phyloP scores from a whole-genome alignment of 2,888 invertebrate genomes.

The Drosophila nigricruria region DNA sequence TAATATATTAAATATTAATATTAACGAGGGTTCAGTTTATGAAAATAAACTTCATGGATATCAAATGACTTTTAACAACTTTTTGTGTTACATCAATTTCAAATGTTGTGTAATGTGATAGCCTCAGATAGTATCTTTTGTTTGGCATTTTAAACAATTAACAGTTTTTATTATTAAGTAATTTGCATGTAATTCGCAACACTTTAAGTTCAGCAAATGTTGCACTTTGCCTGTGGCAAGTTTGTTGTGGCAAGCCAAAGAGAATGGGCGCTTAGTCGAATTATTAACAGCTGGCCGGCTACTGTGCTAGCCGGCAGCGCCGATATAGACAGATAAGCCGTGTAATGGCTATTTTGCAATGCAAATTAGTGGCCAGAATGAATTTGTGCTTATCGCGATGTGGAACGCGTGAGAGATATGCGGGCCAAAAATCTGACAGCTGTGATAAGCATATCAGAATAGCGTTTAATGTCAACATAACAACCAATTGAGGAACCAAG shows the following conservation, averaged over 20 bases:
- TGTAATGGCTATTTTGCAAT: constrained; percentile 67
- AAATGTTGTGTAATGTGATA: background rate
- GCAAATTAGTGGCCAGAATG: constrained; percentile 57
- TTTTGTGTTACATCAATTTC: background rate
- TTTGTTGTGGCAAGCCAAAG: constrained; percentile 36
- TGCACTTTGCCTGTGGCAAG: constrained; percentile 48
- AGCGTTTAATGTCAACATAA: constrained; percentile 47
- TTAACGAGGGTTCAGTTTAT: background rate
- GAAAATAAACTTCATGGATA: background rate
- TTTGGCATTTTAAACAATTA: constrained; percentile 49
- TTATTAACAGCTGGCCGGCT: constrained; percentile 42
- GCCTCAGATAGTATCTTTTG: constrained; percentile 5
- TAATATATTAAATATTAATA: background rate
- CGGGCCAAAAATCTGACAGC: constrained; percentile 45
- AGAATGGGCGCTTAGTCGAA: constrained; percentile 16
- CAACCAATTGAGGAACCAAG: constrained; percentile 10
- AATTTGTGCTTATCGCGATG: constrained; percentile 40
- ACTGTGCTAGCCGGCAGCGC: constrained; percentile 48
- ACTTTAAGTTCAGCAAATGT: constrained; percentile 41
- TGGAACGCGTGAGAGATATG: constrained; percentile 28
- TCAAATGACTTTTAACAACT: background rate
- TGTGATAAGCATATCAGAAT: constrained; percentile 52
- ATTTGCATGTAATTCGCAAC: constrained; percentile 62
- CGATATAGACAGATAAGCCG: constrained; percentile 52
- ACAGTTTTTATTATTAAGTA: constrained; percentile 51